Evolutionary conservation across 1,140 invertebrate genomes (phyloP).

Genomic region (Platorchestia sp.): DNA sequence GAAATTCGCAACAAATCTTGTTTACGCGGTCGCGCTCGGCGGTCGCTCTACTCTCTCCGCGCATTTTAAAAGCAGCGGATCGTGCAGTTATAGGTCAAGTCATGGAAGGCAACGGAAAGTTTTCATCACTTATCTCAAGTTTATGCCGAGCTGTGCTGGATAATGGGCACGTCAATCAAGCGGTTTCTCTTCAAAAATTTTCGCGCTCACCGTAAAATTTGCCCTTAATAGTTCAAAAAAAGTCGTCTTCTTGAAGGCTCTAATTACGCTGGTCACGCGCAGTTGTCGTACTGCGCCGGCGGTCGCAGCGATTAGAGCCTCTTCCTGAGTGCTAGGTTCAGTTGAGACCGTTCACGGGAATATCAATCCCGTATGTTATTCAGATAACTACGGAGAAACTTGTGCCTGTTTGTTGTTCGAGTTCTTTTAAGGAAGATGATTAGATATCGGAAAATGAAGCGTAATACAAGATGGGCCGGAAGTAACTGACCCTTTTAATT

Average conservation of each 20-base stretch:
- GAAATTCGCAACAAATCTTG: neutral
- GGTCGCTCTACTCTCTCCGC: neutral
- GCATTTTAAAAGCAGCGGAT: neutral
- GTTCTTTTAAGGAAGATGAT: neutral
- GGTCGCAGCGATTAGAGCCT: neutral
- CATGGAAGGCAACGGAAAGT: neutral
- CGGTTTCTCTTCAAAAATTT: slow-evolving; percentile 29
- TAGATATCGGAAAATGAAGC: no score
- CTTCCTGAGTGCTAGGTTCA: neutral
- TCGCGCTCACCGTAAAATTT: slow-evolving; percentile 23
- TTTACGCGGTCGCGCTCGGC: neutral
- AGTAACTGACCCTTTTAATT: no score
- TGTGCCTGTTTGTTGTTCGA: neutral
- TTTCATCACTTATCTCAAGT: neutral
- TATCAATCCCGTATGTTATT: neutral
- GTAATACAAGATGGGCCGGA: no score
- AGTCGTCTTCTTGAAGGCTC: neutral
- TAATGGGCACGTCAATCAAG: slow-evolving; percentile 26
- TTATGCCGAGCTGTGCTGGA: neutral
- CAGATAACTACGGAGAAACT: neutral
- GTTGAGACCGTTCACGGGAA: neutral
- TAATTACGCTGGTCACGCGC: slow-evolving; percentile 30
- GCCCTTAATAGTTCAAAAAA: slow-evolving; percentile 34
- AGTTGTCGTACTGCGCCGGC: neutral
- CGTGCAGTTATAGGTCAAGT: neutral